phyloP scores from a whole-genome alignment of 1,140 invertebrate species.

The Sarcophaga bullata region DNA sequence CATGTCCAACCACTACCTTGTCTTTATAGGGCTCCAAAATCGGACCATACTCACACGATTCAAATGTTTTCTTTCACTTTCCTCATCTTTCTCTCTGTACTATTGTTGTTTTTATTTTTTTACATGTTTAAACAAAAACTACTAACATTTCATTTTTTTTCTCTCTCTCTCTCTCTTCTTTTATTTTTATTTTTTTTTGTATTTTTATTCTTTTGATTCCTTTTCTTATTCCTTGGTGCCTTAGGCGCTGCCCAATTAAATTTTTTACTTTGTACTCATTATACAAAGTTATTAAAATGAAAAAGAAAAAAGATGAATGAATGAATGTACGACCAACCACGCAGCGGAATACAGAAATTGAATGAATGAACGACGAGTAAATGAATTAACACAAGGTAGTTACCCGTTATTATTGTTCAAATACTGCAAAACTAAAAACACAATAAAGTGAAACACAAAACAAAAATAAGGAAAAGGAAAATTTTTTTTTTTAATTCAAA shows the following conservation, averaged over 20 bases:
- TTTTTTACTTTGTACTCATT: conserved; percentile 19
- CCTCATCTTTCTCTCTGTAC: background rate
- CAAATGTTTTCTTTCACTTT: no score
- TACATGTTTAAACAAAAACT: background rate
- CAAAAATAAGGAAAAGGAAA: no score
- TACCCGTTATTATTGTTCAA: background rate
- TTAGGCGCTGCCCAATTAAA: conserved; percentile 15
- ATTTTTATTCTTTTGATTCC: no score
- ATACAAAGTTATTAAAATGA: conserved; percentile 12
- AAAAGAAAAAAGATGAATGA: conserved; percentile 7
- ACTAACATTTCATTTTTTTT: conserved; percentile 6
- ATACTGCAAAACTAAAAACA: no score
- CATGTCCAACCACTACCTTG: no score
- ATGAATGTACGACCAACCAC: background rate
- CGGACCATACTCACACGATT: no score
- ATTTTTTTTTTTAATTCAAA: no score
- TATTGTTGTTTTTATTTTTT: background rate
- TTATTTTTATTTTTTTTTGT: no score
- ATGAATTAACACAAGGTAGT: background rate
- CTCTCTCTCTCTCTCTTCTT: no score
- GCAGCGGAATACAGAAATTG: no score
- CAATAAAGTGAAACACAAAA: no score
- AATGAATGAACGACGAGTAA: background rate
- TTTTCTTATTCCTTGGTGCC: background rate
- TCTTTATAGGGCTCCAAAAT: no score